Evolutionary conservation across 2,797 vertebrate genomes (phyloP).

Genomic region (Hippoglossus hippoglossus): DNA sequence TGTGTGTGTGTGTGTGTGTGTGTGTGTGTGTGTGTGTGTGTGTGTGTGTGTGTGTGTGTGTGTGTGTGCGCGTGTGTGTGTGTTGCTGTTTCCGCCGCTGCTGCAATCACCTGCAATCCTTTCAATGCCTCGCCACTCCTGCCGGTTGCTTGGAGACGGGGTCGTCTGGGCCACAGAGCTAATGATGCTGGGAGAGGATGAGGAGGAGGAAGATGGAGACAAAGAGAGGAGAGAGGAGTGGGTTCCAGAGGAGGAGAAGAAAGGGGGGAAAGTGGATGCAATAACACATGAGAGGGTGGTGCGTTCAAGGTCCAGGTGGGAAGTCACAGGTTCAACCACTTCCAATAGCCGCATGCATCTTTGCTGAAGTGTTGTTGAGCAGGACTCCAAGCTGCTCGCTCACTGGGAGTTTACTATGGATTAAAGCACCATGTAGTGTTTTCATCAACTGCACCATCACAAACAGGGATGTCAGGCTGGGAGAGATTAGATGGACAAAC

Average conservation of each 20-base stretch:
- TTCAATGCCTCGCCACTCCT: constrained; percentile 70
- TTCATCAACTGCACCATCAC: neutral
- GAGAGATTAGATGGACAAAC: constrained; percentile 3
- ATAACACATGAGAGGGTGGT: neutral
- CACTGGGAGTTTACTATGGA: neutral
- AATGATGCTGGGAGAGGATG: constrained; percentile 60
- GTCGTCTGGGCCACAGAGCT: constrained; percentile 72
- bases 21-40: constrained; percentile 25
- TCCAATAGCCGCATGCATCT: neutral
- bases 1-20: constrained; percentile 12
- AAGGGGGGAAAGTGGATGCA: neutral
- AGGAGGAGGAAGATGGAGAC: constrained; percentile 44
- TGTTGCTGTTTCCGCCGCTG: constrained; percentile 73
- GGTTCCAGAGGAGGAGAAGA: neutral
- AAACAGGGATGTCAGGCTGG: too few relatives aligned
- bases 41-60: constrained; percentile 37
- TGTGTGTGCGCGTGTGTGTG: constrained; percentile 13
- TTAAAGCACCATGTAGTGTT: neutral
- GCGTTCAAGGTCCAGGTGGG: neutral
- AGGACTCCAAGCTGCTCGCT: neutral
- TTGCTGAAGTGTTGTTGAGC: constrained; percentile 17
- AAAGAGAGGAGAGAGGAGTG: constrained; percentile 24
- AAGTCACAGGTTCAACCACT: neutral
- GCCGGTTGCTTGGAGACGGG: constrained; percentile 82
- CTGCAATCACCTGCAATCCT: constrained; percentile 88